Percentiles rank a stretch among this genome's conserved stretches.
phyloP scores from a whole-genome alignment of 2,113 vertebrate genomes.

The Carettochelys insculpta region DNA sequence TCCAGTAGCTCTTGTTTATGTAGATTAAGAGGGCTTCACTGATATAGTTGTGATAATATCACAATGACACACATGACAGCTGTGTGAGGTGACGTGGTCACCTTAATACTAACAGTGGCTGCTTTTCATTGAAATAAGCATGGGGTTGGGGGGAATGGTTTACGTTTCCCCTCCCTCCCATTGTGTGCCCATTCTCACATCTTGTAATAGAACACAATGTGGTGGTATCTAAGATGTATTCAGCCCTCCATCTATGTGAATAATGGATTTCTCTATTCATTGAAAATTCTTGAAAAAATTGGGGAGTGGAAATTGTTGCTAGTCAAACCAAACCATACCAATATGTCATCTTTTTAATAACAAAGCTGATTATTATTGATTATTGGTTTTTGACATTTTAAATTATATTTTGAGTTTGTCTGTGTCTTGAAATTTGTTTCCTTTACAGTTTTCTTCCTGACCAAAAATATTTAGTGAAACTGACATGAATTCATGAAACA shows the following conservation, averaged over 20 bases:
- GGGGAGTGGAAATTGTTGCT: no score
- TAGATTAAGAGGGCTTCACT: not conserved
- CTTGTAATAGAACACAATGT: not conserved
- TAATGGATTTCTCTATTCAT: not conserved
- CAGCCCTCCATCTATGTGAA: not conserved
- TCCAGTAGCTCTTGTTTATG: not conserved
- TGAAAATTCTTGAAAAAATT: not conserved
- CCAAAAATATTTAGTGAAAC: not conserved
- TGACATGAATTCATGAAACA: not conserved
- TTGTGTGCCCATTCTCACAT: not conserved
- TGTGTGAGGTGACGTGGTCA: not conserved
- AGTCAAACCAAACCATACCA: no score
- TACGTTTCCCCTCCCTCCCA: not conserved
- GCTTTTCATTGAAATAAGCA: not conserved
- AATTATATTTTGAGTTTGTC: not conserved
- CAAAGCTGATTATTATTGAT: no score
- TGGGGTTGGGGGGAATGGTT: fast-evolving
- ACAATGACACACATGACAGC: not conserved
- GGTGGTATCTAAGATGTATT: not conserved
- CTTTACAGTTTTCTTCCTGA: not conserved
- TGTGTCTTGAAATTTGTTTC: not conserved
- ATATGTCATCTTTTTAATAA: no score
- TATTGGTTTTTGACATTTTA: not conserved
- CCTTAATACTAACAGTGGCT: not conserved
- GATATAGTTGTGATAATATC: not conserved